phyloP scores from a whole-genome alignment of 2,888 invertebrate genomes.

The Drepanosiphum platanoidis region DNA sequence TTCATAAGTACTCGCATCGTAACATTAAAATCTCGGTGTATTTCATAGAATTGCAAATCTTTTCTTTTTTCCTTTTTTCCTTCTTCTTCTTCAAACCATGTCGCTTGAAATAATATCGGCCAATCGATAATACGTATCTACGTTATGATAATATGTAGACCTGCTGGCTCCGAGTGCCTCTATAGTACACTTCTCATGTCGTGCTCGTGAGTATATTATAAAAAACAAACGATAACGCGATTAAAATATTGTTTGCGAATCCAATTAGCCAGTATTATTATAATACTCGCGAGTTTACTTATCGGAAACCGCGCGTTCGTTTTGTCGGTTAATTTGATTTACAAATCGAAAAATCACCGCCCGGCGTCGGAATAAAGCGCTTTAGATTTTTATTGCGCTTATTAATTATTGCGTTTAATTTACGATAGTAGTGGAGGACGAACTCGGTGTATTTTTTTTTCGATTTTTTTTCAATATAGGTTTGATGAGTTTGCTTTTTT shows the following conservation, averaged over 20 bases:
- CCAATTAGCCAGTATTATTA: too few relatives aligned
- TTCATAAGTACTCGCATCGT: constrained; percentile 13
- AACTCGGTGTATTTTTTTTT: not conserved
- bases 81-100: not conserved
- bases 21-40: not conserved
- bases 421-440: not conserved
- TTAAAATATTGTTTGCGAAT: not conserved
- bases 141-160: not conserved
- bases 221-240: not conserved
- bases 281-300: too few relatives aligned
- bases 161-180: not conserved
- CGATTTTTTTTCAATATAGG: not conserved
- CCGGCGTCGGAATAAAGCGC: constrained; percentile 1
- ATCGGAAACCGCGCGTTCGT: not conserved
- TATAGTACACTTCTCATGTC: not conserved
- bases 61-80: too few relatives aligned
- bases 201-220: not conserved
- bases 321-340: constrained; percentile 6
- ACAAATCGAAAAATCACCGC: not conserved
- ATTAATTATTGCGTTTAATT: constrained; percentile 41
- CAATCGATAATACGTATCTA: not conserved
- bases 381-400: constrained; percentile 15
- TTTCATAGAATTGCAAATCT: not conserved
- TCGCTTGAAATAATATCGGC: too few relatives aligned
- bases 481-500: not conserved